A percentile compares a stretch with the other conserved stretches of the same genome.
phyloP scores from a whole-genome alignment of 2,888 invertebrate species.

The Napeogenes inachia region DNA sequence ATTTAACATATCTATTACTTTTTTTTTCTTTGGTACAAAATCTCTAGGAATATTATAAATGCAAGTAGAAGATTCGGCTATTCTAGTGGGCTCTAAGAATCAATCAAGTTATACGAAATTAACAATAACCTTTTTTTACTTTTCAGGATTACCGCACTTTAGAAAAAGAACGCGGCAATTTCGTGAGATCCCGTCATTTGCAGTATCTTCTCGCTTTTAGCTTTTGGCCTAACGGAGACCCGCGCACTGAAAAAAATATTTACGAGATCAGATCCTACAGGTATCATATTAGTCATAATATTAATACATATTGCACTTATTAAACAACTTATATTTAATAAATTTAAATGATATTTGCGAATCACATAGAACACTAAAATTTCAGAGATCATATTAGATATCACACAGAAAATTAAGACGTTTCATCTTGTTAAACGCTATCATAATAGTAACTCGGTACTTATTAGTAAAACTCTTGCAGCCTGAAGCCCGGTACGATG shows the following conservation, averaged over 20 bases:
- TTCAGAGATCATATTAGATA: too few species aligned
- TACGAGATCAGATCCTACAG: slow-evolving; percentile 91
- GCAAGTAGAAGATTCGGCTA: too few species aligned
- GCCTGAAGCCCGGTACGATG: slow-evolving; percentile 98
- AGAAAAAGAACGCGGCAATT: slow-evolving; percentile 85
- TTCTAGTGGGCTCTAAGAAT: too few species aligned
- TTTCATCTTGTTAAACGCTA: too few species aligned
- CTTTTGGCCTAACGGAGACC: slow-evolving; percentile 94
- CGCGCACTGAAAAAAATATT: slow-evolving; percentile 85
- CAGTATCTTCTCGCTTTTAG: slow-evolving; percentile 97
- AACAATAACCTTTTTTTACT: neutral
- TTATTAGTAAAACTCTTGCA: slow-evolving; percentile 73
- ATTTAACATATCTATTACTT: too few species aligned
- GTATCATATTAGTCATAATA: slow-evolving; percentile 36
- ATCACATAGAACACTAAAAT: too few species aligned
- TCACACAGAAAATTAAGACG: too few species aligned
- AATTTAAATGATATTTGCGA: neutral
- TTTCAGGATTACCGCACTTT: slow-evolving; percentile 84
- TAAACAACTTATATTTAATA: neutral
- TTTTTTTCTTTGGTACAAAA: too few species aligned
- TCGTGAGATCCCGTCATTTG: slow-evolving; percentile 90
- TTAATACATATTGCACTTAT: neutral
- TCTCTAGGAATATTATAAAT: too few species aligned
- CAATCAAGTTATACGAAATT: too few species aligned
- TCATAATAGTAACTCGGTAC: too few species aligned